Conservation (phyloP, 2,888 invertebrate genomes). For the Apamea epomidion region DNA sequence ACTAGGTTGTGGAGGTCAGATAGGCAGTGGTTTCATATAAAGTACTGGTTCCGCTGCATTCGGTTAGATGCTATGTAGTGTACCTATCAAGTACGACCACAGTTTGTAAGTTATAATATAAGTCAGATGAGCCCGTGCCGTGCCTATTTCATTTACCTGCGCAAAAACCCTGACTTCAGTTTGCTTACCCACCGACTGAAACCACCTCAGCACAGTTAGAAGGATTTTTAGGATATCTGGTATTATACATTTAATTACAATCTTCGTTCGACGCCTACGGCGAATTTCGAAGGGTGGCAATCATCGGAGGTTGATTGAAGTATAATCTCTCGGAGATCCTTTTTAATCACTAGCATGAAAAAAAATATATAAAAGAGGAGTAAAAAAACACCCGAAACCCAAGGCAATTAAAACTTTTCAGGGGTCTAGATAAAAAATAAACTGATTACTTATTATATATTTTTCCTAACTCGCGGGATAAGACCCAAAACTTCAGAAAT, state of each 20-base stretch:
- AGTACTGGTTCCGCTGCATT: too few species aligned
- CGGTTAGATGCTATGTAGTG: too few species aligned
- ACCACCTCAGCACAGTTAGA: background rate
- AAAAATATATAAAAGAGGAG: background rate
- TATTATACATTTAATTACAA: background rate
- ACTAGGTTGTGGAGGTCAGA: too few species aligned
- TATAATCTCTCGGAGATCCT: background rate
- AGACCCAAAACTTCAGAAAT: constrained; percentile 34
- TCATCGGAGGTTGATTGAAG: background rate
- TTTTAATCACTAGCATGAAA: background rate
- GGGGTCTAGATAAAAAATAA: constrained; percentile 1
- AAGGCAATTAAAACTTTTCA: constrained; percentile 19
- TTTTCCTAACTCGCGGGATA: constrained; percentile 8
- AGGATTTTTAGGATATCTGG: background rate
- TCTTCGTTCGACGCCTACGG: background rate
- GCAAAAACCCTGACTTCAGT: background rate
- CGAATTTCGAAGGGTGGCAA: too few species aligned
- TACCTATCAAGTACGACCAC: background rate
- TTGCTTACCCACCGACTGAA: background rate
- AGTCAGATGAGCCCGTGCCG: background rate
- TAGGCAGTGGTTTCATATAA: too few species aligned
- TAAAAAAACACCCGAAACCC: background rate
- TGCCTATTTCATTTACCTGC: background rate
- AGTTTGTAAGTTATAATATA: background rate
- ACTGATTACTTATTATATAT: background rate